Evolutionary conservation across 1,140 invertebrate genomes (phyloP), one percentile per base, ranked within the genome.

Genomic region (Saccostrea glomerata): DNA sequence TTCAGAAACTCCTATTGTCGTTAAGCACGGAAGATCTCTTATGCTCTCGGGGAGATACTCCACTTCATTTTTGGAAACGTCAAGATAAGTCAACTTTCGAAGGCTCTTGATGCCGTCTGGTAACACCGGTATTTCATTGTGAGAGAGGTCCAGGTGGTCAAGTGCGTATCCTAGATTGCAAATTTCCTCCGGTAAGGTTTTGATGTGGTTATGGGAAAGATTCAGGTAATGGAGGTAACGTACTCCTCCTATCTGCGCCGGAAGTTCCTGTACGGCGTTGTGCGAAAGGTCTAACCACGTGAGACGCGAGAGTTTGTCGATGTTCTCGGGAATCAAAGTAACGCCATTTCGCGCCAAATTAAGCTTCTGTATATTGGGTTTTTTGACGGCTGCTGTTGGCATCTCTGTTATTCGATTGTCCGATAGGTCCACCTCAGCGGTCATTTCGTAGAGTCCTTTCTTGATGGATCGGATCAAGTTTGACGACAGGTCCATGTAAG

Each of bases 391-490:
- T 20, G 89, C 92, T 13, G 91, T 83, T 6, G 93, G 93, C 91
- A 94, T 92, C 36, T 92, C 91, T 0, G 92, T 92, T 3, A 94
- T 89, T 54, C 92, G 86, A 88, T 94, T 94, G 82, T 91, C 87
- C 5, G 92, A 93, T 20, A 94, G 86, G 87, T 94, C 88, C 0
- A 95, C 88, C 58, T 91, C 92, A 0, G 92, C 92, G 2, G 92
- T 90, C 82, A 92, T 82, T 83, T 94, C 94, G 87, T 94, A 94
- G 15, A 94, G 89, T 4, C 91, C 92, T 55, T 94, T 94, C 86
- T 94, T 94, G 40, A 94, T 91, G 0, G 92, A 89, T 40, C 91
- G 93, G 47, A 95, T 92, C 36, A 92, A 82, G 82, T 95, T 95
- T 15, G 90, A 82, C 1, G 94, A 93, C 23, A 94, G 88, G 54